phyloP scores from a whole-genome alignment of 2,888 invertebrate species.

The Pollenia griseotomentosa region DNA sequence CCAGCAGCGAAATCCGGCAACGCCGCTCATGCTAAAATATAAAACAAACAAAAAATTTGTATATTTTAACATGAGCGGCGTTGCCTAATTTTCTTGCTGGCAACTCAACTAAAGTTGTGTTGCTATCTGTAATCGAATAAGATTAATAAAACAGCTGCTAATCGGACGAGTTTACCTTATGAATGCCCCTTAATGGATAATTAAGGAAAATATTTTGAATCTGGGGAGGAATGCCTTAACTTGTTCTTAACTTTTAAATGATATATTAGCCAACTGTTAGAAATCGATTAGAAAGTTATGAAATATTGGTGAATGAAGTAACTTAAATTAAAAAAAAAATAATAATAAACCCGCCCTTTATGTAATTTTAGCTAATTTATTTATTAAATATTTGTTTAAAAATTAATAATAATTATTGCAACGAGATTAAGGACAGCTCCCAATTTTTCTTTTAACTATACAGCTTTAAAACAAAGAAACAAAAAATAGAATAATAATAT shows the following conservation, averaged over 20 bases:
- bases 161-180: too few relatives aligned
- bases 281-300: constrained; percentile 6
- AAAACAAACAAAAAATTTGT: too few relatives aligned
- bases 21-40: too few relatives aligned
- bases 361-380: constrained; percentile 74
- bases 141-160: too few relatives aligned
- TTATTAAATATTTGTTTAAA: constrained; percentile 31
- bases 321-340: constrained; percentile 53
- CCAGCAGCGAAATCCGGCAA: too few relatives aligned
- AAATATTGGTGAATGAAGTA: constrained; percentile 19
- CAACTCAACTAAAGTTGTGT: too few relatives aligned
- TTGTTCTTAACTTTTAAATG: neutral
- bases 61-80: too few relatives aligned
- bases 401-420: constrained; percentile 63
- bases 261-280: neutral
- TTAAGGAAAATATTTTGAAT: constrained; percentile 19
- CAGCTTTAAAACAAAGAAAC: neutral
- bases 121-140: too few relatives aligned
- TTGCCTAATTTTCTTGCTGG: too few relatives aligned
- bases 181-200: too few relatives aligned
- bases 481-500: constrained; percentile 19
- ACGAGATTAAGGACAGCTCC: constrained; percentile 62
- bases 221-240: constrained; percentile 52
- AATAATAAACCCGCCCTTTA: constrained; percentile 75
- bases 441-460: constrained; percentile 1